Evolutionary conservation across 2,113 vertebrate species (phyloP), one percentile per base, ranked within the genome.

Genomic region (Charina bottae): DNA sequence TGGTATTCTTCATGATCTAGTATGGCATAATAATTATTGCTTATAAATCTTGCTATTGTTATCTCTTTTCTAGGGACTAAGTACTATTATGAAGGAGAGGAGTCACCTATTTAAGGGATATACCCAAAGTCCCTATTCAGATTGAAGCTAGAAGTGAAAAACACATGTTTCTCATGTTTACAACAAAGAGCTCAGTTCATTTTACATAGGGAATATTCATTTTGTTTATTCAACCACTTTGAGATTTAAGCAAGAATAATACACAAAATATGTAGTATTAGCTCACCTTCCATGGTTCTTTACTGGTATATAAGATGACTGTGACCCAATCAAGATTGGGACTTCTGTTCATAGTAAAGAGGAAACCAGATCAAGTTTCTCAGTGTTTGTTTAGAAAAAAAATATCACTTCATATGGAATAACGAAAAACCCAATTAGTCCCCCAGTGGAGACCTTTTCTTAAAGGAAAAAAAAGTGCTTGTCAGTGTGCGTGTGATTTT

Each of bases 1-100:
- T 92, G 94, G 94, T 91, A 94, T 95, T 88, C 92, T 85, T 90
- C 93, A 78, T 92, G 92, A 86, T 94, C 93, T 95, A 54, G 78
- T 89, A 89, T 93, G 93, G 93, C 93, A 93, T 94, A 91, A 90
- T 54, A 83, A 94, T 94, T 91, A 94, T 93, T 62, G 85, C 94
- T 46, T 12, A 58, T 8, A 84, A 3, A 53, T 28, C 24, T 58
- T 58, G 21, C n/a, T 42, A 10, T 42, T 58, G 19, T 68, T 55
- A 24, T 84, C 37, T 7, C 21, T 49, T 83, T 58, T n/a, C 23
- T 15, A 28, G 54, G 37, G 68, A 33, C 19, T 37, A 90, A 49
- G 37, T 49, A 4, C 15, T 83, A 42, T 19, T 56, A 83, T 59
- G 37, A 60, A 84, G 78, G 24, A 59, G 9, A 49, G 78, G n/a